Evolutionary conservation across 2,888 invertebrate species (phyloP).

Genomic region (Xestia c-nigrum): DNA sequence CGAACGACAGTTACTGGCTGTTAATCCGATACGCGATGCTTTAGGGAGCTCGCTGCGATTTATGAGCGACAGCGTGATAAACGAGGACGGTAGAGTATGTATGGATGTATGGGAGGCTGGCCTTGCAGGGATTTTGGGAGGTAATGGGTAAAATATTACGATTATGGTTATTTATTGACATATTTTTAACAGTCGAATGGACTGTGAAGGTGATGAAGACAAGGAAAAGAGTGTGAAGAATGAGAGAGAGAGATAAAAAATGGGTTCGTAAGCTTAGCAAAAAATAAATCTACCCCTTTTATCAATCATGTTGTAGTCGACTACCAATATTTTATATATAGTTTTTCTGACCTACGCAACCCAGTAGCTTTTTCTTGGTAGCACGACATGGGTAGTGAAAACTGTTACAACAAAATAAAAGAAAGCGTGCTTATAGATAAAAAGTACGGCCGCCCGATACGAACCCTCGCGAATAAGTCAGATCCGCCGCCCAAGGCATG

Average conservation of each 20-base stretch:
- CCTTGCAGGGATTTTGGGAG: conserved; percentile 39
- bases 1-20: conserved; percentile 74
- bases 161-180: conserved; percentile 24
- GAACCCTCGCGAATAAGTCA: no score
- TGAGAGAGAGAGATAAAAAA: no score
- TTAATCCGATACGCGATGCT: conserved; percentile 81
- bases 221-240: not conserved
- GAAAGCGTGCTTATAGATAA: not conserved
- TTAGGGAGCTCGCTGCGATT: conserved; percentile 78
- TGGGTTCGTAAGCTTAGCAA: no score
- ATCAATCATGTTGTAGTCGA: not conserved
- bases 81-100: conserved; percentile 61
- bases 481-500: no score
- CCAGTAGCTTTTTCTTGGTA: not conserved
- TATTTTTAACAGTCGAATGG: not conserved
- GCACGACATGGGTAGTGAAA: not conserved
- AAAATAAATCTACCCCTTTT: not conserved
- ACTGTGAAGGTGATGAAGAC: not conserved
- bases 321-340: not conserved
- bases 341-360: not conserved
- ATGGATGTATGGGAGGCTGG: conserved; percentile 33
- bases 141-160: conserved; percentile 42
- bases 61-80: conserved; percentile 78
- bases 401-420: not conserved
- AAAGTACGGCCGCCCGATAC: no score